Base-by-base conservation (phyloP, 2,797 vertebrate genomes). In the Hydrocynus forskahlii region DNA sequence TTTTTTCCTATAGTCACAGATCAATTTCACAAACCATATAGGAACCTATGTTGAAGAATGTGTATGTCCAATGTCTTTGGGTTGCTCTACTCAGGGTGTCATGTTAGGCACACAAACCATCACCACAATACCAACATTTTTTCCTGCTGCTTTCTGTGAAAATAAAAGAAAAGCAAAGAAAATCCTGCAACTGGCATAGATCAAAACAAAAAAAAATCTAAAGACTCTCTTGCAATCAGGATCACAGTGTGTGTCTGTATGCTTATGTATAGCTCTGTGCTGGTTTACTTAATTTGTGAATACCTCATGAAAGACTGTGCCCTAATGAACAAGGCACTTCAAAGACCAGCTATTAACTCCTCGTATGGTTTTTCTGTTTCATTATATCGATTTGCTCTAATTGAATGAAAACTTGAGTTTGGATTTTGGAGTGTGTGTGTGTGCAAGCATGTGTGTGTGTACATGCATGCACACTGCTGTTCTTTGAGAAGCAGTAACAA, bases 301-400 rank as follows among this genome's bases (percentile, higher is more conserved):
- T 43, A 63, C n/a, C 13, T 67, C 60, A 55, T 80, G 60, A 45
- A 79, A 68, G 62, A 79, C 16, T 43, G 50, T 23, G 14, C 21
- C 19, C 66, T 66, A 59, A 63, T 71, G 73, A 62, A 70, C 29
- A 80, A 19, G 40, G 16, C 73, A 70, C 74, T 40, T 81, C 68
- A 86, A 75, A 83, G 64, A 73, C 60, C 21, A 19, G 19, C n/a
- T 8, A 25, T 63, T 68, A 79, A 54, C 48, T 12, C n/a, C 29
- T 29, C 52, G 59, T 59, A 19, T 66, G 63, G 76, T 80, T 73
- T 75, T 74, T 80, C 63, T 38, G 23, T 74, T 80, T 81, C 72
- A 79, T 74, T 78, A 60, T 82, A 89, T 88, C 7, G 84, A 88
- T 84, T 40, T 78, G 25, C 73, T 83, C 75, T 87, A 87, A 88